Conservation (phyloP, 2,888 invertebrate species). For the Cabera pusaria region DNA sequence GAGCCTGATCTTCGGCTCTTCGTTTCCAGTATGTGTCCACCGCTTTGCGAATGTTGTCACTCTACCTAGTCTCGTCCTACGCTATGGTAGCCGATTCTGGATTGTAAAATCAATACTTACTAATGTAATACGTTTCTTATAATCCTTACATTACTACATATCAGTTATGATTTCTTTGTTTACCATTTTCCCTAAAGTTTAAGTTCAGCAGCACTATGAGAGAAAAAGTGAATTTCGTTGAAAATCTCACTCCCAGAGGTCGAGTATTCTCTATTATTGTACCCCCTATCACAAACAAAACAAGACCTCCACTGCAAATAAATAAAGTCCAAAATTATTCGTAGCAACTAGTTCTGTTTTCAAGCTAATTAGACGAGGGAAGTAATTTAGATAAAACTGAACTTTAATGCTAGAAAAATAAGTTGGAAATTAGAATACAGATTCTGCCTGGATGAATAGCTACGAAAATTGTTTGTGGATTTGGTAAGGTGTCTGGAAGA, state of each 20-base stretch:
- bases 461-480: conserved; percentile 30
- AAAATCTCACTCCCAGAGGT: conserved; percentile 65
- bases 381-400: conserved; percentile 46
- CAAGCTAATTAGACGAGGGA: conserved; percentile 76
- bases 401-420: conserved; percentile 41
- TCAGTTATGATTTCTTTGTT: too few relatives aligned
- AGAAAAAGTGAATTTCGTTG: conserved; percentile 50
- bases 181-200: too few relatives aligned
- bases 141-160: too few relatives aligned
- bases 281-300: conserved; percentile 22
- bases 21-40: too few relatives aligned
- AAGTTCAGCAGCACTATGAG: conserved; percentile 35
- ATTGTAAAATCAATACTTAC: too few relatives aligned
- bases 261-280: conserved; percentile 76
- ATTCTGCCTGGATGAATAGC: too few relatives aligned
- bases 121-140: too few relatives aligned
- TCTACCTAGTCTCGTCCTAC: too few relatives aligned
- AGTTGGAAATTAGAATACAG: too few relatives aligned
- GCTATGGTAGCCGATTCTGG: too few relatives aligned
- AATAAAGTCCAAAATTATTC: conserved; percentile 38
- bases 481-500: neutral
- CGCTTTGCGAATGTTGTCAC: too few relatives aligned
- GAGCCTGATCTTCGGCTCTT: too few relatives aligned
- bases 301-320: conserved; percentile 36
- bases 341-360: conserved; percentile 55